A percentile compares a stretch with the other conserved stretches of the same genome.
Evolutionary conservation across 2,113 vertebrate genomes (phyloP).

Genomic region (Australoheros scitulus): DNA sequence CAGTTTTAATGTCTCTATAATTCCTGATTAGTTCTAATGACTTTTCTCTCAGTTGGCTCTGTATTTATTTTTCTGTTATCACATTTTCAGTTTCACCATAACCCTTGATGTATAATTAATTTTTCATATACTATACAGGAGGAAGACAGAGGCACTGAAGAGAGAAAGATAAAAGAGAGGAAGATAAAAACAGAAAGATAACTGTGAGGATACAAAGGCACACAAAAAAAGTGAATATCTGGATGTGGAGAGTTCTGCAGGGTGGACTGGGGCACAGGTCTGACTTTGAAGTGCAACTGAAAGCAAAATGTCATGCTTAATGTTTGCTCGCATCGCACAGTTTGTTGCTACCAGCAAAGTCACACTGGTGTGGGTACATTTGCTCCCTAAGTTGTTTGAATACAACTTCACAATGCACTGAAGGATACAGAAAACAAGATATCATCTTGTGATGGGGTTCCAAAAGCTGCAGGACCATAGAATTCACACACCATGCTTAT

Average conservation of each 20-base stretch:
- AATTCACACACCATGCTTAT: not conserved
- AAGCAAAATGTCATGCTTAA: constrained; percentile 58
- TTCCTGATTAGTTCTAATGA: not conserved
- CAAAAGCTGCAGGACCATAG: not conserved
- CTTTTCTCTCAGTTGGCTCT: not conserved
- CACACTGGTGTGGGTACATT: not conserved
- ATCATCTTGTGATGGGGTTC: not conserved
- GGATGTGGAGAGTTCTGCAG: constrained; percentile 10
- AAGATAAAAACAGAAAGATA: not conserved
- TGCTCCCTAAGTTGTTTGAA: not conserved
- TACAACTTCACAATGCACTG: constrained; percentile 6
- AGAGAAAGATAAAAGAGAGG: not conserved
- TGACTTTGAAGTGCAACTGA: constrained; percentile 62
- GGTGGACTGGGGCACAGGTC: constrained; percentile 14
- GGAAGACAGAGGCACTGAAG: not conserved
- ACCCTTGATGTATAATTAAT: not conserved
- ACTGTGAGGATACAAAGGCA: not conserved
- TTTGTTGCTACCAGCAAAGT: constrained; percentile 47
- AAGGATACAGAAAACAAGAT: not conserved
- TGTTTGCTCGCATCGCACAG: constrained; percentile 24
- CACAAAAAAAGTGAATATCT: constrained; percentile 26
- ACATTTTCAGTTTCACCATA: not conserved
- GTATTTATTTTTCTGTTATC: not conserved
- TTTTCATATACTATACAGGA: not conserved
- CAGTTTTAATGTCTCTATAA: not conserved